Evolutionary conservation across 2,888 invertebrate species (phyloP), one percentile per base, ranked within the genome.

Genomic region (Ormyrus nitidulus): DNA sequence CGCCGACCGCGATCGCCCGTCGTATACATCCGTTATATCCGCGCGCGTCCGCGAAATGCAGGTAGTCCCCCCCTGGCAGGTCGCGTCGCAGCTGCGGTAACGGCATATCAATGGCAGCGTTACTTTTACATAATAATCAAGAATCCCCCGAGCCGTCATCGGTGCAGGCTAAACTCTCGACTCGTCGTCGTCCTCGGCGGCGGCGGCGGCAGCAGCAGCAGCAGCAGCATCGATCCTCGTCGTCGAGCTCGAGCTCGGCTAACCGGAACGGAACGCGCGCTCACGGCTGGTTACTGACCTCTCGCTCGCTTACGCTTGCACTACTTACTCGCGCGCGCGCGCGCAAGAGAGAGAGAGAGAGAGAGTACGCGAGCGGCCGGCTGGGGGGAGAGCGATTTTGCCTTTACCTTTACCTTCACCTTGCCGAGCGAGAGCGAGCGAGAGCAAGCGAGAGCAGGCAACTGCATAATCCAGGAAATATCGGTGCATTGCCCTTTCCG

Each of bases 291-390:
- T 90, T 90, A 90, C 89, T 90, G 89, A 90, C 90, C 90, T 89
- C 89, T 88, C 88, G 88, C 89, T 77, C 81, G 89, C 88, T 89
- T 90, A 89, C 89, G 89, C 89, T 90, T 89, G 90, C 90, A 90
- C 89, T 90, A 90, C 90, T 90, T 90, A 89, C 89, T 88, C 68
- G 69, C 58, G 72, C 70, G 58, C 62, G 46, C 34, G 34, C 34
- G 34, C 34, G 3, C 13, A 0, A 0, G 0, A 34, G 34, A 34
- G 34, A 34, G 34, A 34, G 34, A 34, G 34, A 34, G 3, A 3
- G 34, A 34, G 62, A 62, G 62, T 49, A 19, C 76, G 19, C 13
- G 48, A 46, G 56, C 6, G n/a, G 68, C 51, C n/a, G 68, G 65
- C 3, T 1, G 64, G 64, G 48, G 46, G 64, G 46, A 48, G 48